Percentiles rank a stretch among this genome's conserved stretches.
Conservation (phyloP, 2,888 invertebrate genomes). For the Pristionchus fissidentatus region DNA sequence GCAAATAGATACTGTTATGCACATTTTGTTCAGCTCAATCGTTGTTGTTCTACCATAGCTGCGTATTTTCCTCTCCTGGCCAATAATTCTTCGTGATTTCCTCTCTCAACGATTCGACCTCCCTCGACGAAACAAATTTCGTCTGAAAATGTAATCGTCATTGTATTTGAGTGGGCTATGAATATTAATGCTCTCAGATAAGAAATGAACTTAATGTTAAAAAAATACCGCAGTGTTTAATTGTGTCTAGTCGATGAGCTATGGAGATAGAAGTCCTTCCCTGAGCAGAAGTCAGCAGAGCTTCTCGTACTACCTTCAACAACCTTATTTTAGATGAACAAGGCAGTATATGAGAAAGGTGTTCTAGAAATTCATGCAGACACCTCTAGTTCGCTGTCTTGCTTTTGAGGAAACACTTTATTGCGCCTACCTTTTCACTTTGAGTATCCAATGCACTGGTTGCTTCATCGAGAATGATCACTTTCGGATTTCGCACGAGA, state of each 20-base stretch:
- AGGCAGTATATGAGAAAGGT: background rate
- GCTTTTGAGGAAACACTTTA: background rate
- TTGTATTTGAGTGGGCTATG: background rate
- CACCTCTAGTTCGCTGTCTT: background rate
- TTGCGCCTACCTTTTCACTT: conserved; percentile 5
- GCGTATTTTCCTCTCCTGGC: conserved; percentile 56
- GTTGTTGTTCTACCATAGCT: conserved; percentile 15
- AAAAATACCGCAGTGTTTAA: conserved; percentile 35
- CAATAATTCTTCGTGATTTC: conserved; percentile 68
- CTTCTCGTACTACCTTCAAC: conserved; percentile 6
- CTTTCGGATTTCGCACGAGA: conserved; percentile 25
- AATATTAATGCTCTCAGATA: background rate
- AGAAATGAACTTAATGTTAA: background rate
- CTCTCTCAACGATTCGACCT: conserved; percentile 44
- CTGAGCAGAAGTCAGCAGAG: conserved; percentile 1
- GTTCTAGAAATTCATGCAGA: background rate
- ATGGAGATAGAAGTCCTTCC: conserved; percentile 39
- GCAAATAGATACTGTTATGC: too few species aligned
- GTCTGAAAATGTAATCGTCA: conserved; percentile 17
- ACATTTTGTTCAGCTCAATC: conserved; percentile 5
- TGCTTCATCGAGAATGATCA: conserved; percentile 25
- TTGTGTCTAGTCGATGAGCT: conserved; percentile 44
- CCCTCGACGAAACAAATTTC: conserved; percentile 45
- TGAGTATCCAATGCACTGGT: conserved; percentile 40
- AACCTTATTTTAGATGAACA: background rate